Conservation (phyloP, 1,140 invertebrate genomes). For the Oryzaephilus surinamensis region DNA sequence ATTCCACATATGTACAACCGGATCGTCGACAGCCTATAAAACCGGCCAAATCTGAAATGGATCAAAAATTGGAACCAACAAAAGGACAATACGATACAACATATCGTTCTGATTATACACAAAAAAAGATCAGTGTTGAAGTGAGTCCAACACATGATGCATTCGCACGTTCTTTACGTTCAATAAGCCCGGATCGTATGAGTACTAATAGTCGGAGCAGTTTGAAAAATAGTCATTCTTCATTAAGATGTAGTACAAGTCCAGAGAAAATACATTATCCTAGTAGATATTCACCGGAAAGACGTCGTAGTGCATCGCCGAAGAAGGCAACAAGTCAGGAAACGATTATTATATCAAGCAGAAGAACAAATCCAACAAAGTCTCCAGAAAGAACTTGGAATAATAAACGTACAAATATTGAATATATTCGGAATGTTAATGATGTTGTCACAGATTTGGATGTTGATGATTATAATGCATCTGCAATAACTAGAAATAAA, state of each 20-base stretch:
- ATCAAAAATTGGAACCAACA: slow-evolving; percentile 20
- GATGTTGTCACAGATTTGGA: slow-evolving; percentile 24
- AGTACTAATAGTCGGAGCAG: slow-evolving; percentile 38
- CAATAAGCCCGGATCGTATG: slow-evolving; percentile 43
- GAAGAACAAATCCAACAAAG: slow-evolving; percentile 7
- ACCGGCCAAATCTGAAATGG: slow-evolving; percentile 23
- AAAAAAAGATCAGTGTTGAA: slow-evolving; percentile 48
- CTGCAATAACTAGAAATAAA: background rate
- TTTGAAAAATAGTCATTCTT: slow-evolving; percentile 37
- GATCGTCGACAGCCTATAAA: slow-evolving; percentile 22
- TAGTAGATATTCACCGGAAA: slow-evolving; percentile 23
- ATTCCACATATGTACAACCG: slow-evolving; percentile 14
- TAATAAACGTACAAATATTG: slow-evolving; percentile 21
- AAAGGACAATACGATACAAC: slow-evolving; percentile 47
- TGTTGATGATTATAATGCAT: slow-evolving; percentile 11
- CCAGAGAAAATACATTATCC: slow-evolving; percentile 40
- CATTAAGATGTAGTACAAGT: slow-evolving; percentile 42
- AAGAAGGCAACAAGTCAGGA: slow-evolving; percentile 24
- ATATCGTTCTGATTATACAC: slow-evolving; percentile 45
- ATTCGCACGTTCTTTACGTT: slow-evolving; percentile 55
- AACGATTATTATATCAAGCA: slow-evolving; percentile 21
- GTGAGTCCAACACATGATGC: slow-evolving; percentile 58
- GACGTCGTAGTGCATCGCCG: slow-evolving; percentile 20
- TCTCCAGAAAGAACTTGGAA: slow-evolving; percentile 19
- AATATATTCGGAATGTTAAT: slow-evolving; percentile 21